Percentiles rank a stretch among this genome's conserved stretches.
Evolutionary conservation across 2,888 invertebrate species (phyloP).

Genomic region (Erebia epiphron): DNA sequence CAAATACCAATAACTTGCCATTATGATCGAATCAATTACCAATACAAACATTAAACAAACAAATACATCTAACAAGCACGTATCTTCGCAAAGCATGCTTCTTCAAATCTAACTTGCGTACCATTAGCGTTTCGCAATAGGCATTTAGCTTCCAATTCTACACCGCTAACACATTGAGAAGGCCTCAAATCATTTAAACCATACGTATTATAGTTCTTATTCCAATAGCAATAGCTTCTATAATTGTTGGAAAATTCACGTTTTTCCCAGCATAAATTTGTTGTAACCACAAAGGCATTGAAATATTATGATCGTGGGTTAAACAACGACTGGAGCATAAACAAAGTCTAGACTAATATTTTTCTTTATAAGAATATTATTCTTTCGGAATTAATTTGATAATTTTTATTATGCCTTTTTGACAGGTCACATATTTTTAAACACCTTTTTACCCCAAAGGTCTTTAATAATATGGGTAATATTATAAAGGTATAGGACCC

Average conservation of each 20-base stretch:
- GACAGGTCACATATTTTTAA: background rate
- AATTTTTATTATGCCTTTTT: background rate
- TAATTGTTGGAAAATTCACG: background rate
- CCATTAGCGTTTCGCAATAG: constrained; percentile 39
- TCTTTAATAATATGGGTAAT: too few relatives aligned
- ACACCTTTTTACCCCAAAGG: background rate
- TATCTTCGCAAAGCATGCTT: constrained; percentile 29
- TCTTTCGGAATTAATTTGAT: background rate
- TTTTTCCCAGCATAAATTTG: background rate
- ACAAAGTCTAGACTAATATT: background rate
- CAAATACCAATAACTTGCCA: constrained; percentile 17
- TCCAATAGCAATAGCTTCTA: background rate
- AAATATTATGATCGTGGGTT: constrained; percentile 1
- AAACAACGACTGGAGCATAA: background rate
- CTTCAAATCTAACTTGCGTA: constrained; percentile 28
- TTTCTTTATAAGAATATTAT: too few relatives aligned
- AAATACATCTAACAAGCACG: constrained; percentile 27
- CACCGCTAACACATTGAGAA: constrained; percentile 9
- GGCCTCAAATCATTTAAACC: background rate
- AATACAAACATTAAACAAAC: constrained; percentile 26
- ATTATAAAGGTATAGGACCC: too few relatives aligned
- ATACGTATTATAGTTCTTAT: background rate
- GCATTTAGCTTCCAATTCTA: constrained; percentile 38
- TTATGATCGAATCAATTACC: constrained; percentile 12
- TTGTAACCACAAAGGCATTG: constrained; percentile 14